Conservation (phyloP, 2,113 vertebrate genomes). For the Nannospalax galili region DNA sequence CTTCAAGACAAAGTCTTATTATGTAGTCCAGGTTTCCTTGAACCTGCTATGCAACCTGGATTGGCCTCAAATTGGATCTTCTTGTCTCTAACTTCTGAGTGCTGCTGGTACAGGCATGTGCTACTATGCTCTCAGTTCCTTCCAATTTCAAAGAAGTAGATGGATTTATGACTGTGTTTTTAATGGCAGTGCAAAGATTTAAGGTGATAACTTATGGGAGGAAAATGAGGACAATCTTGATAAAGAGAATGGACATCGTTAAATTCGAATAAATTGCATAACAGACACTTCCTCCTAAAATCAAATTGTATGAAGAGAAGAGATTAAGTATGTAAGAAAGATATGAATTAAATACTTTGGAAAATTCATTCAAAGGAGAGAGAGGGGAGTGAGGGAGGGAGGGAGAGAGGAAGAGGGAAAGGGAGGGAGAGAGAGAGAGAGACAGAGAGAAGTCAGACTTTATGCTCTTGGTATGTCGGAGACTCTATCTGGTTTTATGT, state of each 20-base stretch:
- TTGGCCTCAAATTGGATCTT: not conserved
- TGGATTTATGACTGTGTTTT: not conserved
- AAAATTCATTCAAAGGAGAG: not conserved
- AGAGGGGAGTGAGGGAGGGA: too few relatives aligned
- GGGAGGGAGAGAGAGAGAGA: too few relatives aligned
- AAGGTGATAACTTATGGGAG: not conserved
- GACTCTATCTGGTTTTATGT: not conserved
- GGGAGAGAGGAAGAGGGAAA: too few relatives aligned
- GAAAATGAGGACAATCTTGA: not conserved
- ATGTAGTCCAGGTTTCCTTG: not conserved
- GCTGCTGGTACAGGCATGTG: too few relatives aligned
- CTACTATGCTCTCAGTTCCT: not conserved
- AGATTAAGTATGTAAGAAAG: not conserved
- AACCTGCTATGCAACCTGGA: not conserved
- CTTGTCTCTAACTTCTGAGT: too few relatives aligned
- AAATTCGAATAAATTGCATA: not conserved
- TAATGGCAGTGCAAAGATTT: not conserved
- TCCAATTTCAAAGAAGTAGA: conserved; percentile 27
- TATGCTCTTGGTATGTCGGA: not conserved
- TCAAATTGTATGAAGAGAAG: not conserved
- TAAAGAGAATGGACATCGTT: not conserved
- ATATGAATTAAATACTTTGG: not conserved
- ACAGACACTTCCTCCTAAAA: not conserved
- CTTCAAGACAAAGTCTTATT: not conserved
- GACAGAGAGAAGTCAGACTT: not conserved